These are phyloP conservation scores for Apis laboriosa DNA, from an alignment of 1,140 invertebrate genomes.

Conservation along the genomic window DNA sequence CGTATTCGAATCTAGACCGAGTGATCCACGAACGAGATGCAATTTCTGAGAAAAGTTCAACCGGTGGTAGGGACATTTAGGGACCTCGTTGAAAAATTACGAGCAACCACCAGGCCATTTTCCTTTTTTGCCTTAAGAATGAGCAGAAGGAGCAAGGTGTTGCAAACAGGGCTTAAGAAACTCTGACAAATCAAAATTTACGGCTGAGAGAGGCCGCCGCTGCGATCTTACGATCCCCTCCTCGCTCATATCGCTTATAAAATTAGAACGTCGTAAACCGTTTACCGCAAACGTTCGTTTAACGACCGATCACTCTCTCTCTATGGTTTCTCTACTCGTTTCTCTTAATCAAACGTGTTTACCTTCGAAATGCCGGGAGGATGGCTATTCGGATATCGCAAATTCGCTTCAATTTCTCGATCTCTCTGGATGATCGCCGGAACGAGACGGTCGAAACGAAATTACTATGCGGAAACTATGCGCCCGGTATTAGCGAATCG, in stretches of 20 bases:
- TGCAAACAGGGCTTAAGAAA: conserved; percentile 59
- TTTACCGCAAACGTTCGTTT: neutral
- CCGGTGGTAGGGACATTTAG: neutral
- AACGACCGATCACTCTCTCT: neutral
- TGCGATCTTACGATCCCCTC: neutral
- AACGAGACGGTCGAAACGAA: neutral
- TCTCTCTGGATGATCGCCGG: neutral
- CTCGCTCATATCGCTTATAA: conserved; percentile 29
- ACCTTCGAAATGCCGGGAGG: neutral
- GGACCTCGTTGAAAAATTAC: neutral
- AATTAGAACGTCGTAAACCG: conserved; percentile 38
- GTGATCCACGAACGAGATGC: neutral
- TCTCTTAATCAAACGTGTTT: neutral
- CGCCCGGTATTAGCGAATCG: neutral
- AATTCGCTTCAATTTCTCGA: neutral
- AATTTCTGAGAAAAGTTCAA: neutral
- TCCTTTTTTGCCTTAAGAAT: neutral
- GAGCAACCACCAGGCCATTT: neutral
- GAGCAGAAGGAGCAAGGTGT: neutral
- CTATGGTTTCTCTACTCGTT: neutral
- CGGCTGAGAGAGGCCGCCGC: conserved; percentile 52
- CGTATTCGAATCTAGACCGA: neutral
- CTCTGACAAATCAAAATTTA: conserved; percentile 73
- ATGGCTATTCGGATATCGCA: neutral
- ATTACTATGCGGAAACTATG: neutral